Percentiles rank a stretch among this genome's conserved stretches.
Evolutionary conservation across 2,888 invertebrate genomes (phyloP).

Genomic region (Clepsis dumicolana): DNA sequence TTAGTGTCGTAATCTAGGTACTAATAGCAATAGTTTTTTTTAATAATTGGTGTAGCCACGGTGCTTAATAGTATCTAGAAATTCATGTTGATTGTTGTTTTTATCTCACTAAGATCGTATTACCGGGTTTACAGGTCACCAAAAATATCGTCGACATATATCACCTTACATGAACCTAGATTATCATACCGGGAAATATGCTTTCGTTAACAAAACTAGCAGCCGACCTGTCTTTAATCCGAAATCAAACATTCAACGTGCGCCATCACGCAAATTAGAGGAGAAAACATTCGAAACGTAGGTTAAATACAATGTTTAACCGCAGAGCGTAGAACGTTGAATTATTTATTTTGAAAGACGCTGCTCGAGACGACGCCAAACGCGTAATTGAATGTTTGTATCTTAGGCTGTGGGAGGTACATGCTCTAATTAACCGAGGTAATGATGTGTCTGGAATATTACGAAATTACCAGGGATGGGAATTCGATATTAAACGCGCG

Average conservation of each 20-base stretch:
- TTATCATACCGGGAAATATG: not conserved
- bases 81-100: too few species aligned
- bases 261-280: constrained; percentile 26
- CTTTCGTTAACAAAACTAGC: not conserved
- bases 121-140: too few species aligned
- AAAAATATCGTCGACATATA: not conserved
- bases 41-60: too few species aligned
- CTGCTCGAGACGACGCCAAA: constrained; percentile 44
- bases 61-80: too few species aligned
- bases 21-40: too few species aligned
- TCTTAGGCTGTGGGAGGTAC: constrained; percentile 31
- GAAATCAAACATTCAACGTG: constrained; percentile 11
- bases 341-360: constrained; percentile 51
- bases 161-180: too few species aligned
- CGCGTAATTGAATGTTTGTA: constrained; percentile 52
- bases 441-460: constrained; percentile 20
- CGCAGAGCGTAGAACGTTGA: constrained; percentile 45
- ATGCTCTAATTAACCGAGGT: constrained; percentile 15
- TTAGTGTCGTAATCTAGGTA: not conserved
- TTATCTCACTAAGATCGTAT: too few species aligned
- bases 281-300: constrained; percentile 38
- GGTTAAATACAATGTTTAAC: constrained; percentile 45
- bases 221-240: not conserved
- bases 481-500: constrained; percentile 1
- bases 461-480: constrained; percentile 2